Evolutionary conservation across 1,140 invertebrate genomes (phyloP), one percentile per base, ranked within the genome.

Genomic region (Stegodyphus dumicola): DNA sequence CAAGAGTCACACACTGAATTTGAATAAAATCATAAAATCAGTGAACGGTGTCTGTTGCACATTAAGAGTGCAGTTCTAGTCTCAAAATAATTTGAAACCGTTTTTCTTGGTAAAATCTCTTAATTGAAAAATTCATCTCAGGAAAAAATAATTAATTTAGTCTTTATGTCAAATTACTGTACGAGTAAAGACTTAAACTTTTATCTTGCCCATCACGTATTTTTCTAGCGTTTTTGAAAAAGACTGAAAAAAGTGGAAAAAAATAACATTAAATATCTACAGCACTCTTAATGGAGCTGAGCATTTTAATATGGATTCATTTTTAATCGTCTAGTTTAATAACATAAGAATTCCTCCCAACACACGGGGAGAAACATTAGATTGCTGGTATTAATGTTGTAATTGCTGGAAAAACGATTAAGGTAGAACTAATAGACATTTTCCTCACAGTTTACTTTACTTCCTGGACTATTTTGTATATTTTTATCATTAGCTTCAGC

Each of bases 401-500:
- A 84, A 84, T 84, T 84, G 79, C 70, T 52, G 54, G 13, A 74
- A 60, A 77, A 85, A 70, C 81, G 73, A 85, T 85, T 85, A 85
- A 85, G 74, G 81, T 75, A 51, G 52, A 76, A 69, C 48, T 85
- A 85, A 85, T 85, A 85, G 81, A 77, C 65, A 77, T 77, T 85
- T 85, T 74, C 51, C 53, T 70, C 66, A 70, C 81, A 85, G 64
- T 77, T 85, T 64, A 85, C 81, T 77, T 69, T 54, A 60, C 73
- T 67, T 56, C 53, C 13, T 17, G 74, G 65, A 70, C 81, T 85
- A 70, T 85, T 85, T 85, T 85, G 81, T 85, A 85, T 84, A 84
- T 84, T 84, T 84, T 84, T 84, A 84, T 84, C 81, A 84, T 84
- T 84, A 84, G 81, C 81, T 76, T 84, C 81, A 84, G 81, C 81